A percentile compares a stretch with the other conserved stretches of the same genome.
Conservation (phyloP, 2,888 invertebrate species). For the Arenicola marina region DNA sequence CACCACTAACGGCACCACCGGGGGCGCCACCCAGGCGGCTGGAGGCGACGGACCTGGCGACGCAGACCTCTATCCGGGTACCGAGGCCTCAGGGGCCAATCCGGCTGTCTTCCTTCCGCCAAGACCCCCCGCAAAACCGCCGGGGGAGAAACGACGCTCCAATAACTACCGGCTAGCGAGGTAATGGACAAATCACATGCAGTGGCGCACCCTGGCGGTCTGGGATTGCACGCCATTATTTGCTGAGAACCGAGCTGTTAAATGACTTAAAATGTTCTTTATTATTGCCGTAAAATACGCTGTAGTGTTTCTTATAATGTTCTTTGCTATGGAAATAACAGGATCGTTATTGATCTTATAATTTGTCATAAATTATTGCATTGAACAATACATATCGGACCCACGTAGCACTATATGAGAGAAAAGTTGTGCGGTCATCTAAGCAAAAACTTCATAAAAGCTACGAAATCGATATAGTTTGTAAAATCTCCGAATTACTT, state of each 20-base stretch:
- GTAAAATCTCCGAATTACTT: neutral
- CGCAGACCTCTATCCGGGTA: neutral
- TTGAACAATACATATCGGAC: no score
- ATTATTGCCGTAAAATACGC: neutral
- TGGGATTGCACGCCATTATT: no score
- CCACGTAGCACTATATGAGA: no score
- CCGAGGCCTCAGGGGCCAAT: neutral
- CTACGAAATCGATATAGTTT: no score
- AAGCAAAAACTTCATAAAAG: no score
- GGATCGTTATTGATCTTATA: no score
- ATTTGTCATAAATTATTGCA: no score
- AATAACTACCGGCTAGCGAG: neutral
- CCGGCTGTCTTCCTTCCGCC: neutral
- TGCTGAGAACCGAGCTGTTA: no score
- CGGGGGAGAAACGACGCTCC: neutral
- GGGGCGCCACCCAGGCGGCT: neutral
- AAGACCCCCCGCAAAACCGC: conserved; percentile 4
- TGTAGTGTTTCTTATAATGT: neutral
- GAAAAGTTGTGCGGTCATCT: no score
- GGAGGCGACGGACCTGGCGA: neutral
- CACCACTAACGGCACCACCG: neutral
- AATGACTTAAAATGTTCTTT: no score
- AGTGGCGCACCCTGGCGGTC: no score
- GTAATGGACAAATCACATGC: no score
- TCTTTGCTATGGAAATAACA: neutral